Conservation (phyloP, 2,113 vertebrate genomes). For the Erinaceus europaeus region DNA sequence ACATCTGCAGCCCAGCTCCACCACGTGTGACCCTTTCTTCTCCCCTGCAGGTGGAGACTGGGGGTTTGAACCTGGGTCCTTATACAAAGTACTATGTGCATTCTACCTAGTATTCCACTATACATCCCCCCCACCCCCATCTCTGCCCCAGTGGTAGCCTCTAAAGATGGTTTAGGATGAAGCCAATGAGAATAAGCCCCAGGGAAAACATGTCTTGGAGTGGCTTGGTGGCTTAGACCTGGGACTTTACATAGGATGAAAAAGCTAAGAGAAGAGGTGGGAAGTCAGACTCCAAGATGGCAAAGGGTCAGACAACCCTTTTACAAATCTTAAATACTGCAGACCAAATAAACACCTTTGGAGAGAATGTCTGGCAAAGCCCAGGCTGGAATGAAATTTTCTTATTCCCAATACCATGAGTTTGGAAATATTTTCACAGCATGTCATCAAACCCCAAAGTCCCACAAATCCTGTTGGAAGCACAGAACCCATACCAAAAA, state of each 20-base stretch:
- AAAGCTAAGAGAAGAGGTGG: neutral
- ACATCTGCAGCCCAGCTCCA: too few relatives aligned
- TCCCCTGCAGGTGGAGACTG: too few relatives aligned
- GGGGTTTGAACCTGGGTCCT: too few relatives aligned
- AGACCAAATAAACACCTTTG: neutral
- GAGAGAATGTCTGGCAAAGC: fast-evolving
- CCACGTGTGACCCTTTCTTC: too few relatives aligned
- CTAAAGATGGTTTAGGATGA: too few relatives aligned
- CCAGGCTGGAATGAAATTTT: neutral
- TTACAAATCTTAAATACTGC: neutral
- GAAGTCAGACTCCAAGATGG: neutral
- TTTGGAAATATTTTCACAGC: neutral
- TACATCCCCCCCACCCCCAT: too few relatives aligned
- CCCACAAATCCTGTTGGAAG: neutral
- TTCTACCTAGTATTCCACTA: too few relatives aligned
- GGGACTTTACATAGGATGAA: neutral
- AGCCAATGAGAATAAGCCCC: neutral
- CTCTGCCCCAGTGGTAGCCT: too few relatives aligned
- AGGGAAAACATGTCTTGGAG: neutral
- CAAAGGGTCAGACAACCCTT: neutral
- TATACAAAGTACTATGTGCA: too few relatives aligned
- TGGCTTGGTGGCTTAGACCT: neutral
- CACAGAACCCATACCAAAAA: too few relatives aligned
- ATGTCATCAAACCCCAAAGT: neutral
- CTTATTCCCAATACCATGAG: neutral